These are phyloP conservation scores for Gymnogyps californianus DNA, from an alignment of 2,113 vertebrate genomes.

Conservation along the genomic window DNA sequence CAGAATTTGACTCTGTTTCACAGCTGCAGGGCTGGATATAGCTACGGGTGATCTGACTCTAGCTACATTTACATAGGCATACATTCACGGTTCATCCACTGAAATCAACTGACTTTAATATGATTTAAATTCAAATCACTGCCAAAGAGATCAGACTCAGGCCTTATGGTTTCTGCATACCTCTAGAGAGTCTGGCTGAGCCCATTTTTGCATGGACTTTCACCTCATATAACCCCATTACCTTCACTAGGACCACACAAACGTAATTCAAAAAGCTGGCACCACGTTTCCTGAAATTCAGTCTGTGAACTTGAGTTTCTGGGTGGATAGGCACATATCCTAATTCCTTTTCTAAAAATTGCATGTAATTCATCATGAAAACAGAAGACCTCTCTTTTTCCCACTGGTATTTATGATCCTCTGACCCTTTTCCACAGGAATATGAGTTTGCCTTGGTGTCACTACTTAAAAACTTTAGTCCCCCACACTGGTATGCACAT, in stretches of 20 bases:
- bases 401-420: not conserved
- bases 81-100: not conserved
- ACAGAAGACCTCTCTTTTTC: not conserved
- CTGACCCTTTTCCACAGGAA: not conserved
- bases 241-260: not conserved
- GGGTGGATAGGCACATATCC: not conserved
- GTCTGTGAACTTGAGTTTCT: not conserved
- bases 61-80: not conserved
- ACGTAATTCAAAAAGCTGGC: not conserved
- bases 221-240: not conserved
- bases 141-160: not conserved
- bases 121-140: not conserved
- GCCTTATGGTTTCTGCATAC: not conserved
- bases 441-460: not conserved
- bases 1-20: not conserved
- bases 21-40: not conserved
- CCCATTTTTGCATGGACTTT: not conserved
- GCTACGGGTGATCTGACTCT: not conserved
- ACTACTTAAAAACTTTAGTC: not conserved
- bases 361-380: not conserved
- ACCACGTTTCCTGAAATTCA: not conserved
- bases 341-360: not conserved
- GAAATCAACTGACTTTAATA: not conserved
- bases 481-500: not conserved
- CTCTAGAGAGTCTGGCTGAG: not conserved